Conservation (phyloP, 2,113 vertebrate genomes). For the Xiphorhynchus elegans region DNA sequence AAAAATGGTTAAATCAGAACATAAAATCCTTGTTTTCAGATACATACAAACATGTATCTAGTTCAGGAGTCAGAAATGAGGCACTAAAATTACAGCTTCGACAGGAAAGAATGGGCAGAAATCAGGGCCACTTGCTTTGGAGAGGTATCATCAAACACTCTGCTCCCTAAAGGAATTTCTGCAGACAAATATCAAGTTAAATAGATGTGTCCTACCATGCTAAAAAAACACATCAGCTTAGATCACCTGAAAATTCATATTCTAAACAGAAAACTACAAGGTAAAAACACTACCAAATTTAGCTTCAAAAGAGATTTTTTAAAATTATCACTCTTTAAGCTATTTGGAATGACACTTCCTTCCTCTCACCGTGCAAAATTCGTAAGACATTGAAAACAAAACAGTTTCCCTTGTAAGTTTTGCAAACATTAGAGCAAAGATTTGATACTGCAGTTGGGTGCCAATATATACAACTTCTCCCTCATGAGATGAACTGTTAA, state of each 20-base stretch:
- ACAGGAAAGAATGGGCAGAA: not conserved
- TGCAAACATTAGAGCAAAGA: not conserved
- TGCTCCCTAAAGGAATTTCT: not conserved
- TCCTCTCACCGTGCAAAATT: not conserved
- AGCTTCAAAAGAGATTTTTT: not conserved
- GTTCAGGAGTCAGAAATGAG: not conserved
- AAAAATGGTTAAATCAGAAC: not conserved
- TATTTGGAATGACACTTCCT: not conserved
- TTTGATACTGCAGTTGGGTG: not conserved
- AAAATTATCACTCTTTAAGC: not conserved
- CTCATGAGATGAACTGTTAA: not conserved
- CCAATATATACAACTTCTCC: not conserved
- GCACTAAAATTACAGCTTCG: not conserved
- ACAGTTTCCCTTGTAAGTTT: not conserved
- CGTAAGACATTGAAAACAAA: fast-evolving
- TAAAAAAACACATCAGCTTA: not conserved
- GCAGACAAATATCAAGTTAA: not conserved
- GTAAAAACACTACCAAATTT: not conserved
- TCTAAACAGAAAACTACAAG: not conserved
- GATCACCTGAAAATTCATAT: not conserved
- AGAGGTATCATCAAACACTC: not conserved
- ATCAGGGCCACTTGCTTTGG: not conserved
- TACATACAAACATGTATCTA: not conserved
- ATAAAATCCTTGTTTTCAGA: not conserved
- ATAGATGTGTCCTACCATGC: not conserved